Evolutionary conservation across 2,797 vertebrate genomes (phyloP), one percentile per base, ranked within the genome.

Genomic region (Clarias laeviceps): DNA sequence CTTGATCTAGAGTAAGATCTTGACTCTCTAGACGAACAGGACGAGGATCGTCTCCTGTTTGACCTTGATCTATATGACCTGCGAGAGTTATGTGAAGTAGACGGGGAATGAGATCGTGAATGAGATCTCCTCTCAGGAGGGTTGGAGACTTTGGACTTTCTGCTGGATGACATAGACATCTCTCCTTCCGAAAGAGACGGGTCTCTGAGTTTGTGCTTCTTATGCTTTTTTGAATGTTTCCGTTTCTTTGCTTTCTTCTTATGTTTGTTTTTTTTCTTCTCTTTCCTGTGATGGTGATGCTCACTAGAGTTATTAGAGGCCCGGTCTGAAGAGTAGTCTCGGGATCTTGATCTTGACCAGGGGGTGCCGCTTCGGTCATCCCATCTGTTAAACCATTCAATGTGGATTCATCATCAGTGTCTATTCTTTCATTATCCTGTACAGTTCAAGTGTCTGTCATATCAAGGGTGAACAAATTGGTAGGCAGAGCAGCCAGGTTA

Each of bases 181-280:
- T 96, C 95, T 6, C 90, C 89, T 14, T 96, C 95, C 50, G 96
- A 94, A 0, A 89, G 89, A 0, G 90, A 74, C 0, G 91, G 79
- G 0, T 92, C 91, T 62, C 85, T 90, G 29, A 85, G 77, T 91
- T 94, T 94, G 83, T 37, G 92, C 89, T 94, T 95, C 68, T 96
- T 98, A 90, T 96, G 95, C 86, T 94, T 97, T 91, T 97, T 97
- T 79, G 93, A 91, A 80, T 94, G 97, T 78, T 99, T 99, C 62
- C 94, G 95, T 92, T 97, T 99, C 91, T 97, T 99, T 34, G 94
- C 91, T 89, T 98, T 99, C 91, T 98, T 99, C 93, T 97, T 99
- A 85, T 93, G 96, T 83, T 98, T 99, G 83, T 92, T 83, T 87
- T 97, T 99, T 91, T 97, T 98, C 89, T 97, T 97, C 74, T 96